A percentile compares a stretch with the other conserved stretches of the same genome.
These are phyloP conservation scores for Thymelicus sylvestris DNA, from an alignment of 2,888 invertebrate genomes.

Conservation along the genomic window DNA sequence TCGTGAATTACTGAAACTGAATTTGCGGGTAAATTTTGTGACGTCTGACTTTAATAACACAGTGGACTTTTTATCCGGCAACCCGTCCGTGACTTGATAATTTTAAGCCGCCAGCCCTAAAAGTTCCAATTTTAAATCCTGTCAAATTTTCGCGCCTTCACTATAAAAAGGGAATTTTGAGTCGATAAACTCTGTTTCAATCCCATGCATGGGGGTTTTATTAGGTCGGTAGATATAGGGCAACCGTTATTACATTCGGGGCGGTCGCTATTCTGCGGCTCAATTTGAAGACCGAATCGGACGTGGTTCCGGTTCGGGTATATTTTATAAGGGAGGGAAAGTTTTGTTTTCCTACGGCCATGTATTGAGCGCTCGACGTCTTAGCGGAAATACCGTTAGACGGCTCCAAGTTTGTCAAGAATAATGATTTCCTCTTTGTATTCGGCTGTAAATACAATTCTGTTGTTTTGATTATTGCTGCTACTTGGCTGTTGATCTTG, in stretches of 20 bases:
- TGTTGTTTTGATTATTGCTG: conserved; percentile 15
- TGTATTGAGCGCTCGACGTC: conserved; percentile 16
- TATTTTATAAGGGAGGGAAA: conserved; percentile 46
- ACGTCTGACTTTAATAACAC: no score
- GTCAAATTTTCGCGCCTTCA: background rate
- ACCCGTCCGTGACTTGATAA: no score
- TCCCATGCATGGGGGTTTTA: conserved; percentile 55
- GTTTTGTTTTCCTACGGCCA: conserved; percentile 35
- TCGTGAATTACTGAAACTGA: no score
- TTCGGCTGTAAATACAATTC: conserved; percentile 19
- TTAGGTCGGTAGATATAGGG: conserved; percentile 65
- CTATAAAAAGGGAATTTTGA: conserved; percentile 22
- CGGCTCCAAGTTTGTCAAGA: conserved; percentile 22
- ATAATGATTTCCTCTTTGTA: conserved; percentile 25
- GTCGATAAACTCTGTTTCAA: conserved; percentile 19
- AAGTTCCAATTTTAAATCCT: background rate
- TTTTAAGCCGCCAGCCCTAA: background rate
- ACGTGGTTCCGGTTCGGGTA: conserved; percentile 42
- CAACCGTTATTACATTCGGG: conserved; percentile 61
- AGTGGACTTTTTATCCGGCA: no score
- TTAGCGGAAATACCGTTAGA: conserved; percentile 22
- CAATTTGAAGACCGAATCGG: conserved; percentile 68
- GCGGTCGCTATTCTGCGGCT: conserved; percentile 59
- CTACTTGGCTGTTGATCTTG: background rate
- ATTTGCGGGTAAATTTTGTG: no score